A percentile compares a stretch with the other conserved stretches of the same genome.
Evolutionary conservation across 1,140 invertebrate genomes (phyloP).

Genomic region (Trachelipus rathkii): DNA sequence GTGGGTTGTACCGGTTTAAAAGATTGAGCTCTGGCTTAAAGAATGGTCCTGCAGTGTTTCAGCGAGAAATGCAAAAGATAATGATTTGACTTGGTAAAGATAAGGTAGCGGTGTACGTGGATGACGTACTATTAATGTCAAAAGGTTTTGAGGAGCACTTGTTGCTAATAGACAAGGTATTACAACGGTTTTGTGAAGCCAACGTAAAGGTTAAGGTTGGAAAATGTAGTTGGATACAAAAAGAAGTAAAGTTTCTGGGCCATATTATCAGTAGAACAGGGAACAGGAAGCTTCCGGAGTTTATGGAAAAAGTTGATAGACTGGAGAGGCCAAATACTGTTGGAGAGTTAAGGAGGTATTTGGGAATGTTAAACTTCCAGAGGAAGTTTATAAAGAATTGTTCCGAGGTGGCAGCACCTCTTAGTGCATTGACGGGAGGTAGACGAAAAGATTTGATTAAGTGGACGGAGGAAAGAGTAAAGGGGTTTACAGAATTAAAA

Average conservation of each 20-base stretch:
- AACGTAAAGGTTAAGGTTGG: not conserved
- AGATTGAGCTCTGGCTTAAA: not conserved
- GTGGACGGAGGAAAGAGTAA: not conserved
- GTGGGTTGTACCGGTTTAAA: not conserved
- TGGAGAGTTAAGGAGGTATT: not conserved
- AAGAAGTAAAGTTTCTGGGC: not conserved
- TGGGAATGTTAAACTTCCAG: conserved; percentile 2
- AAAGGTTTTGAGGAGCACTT: not conserved
- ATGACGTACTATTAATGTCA: not conserved
- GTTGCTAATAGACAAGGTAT: not conserved
- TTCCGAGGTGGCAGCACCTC: not conserved
- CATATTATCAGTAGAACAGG: not conserved
- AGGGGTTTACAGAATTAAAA: not conserved
- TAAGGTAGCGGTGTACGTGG: not conserved
- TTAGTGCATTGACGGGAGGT: not conserved
- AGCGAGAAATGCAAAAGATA: not conserved
- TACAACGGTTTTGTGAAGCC: not conserved
- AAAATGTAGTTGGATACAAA: not conserved
- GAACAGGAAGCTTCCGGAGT: not conserved
- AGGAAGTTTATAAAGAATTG: not conserved
- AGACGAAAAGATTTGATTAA: not conserved
- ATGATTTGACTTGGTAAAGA: not conserved
- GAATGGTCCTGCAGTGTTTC: not conserved
- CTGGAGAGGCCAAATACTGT: not conserved
- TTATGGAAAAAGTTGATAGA: not conserved